These are phyloP conservation scores for Odontesthes bonariensis DNA, from an alignment of 2,113 vertebrate genomes.

Conservation along the genomic window DNA sequence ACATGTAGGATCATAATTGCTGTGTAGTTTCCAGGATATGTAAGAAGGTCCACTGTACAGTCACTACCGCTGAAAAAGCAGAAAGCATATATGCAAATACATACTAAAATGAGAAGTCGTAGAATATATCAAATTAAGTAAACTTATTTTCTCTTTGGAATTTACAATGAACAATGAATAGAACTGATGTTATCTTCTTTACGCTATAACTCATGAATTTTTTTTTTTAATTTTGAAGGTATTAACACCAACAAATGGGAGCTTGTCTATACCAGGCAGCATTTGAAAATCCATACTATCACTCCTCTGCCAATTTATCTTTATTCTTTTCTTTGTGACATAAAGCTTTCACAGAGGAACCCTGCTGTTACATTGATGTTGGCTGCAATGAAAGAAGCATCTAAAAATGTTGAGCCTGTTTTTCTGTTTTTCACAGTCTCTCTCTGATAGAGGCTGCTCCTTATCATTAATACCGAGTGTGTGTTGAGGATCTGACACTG, in stretches of 20 bases:
- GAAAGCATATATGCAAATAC: neutral
- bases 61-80: neutral
- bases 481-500: slow-evolving; percentile 30
- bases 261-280: neutral
- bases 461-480: slow-evolving; percentile 16
- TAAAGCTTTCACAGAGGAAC: slow-evolving; percentile 7
- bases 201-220: no score
- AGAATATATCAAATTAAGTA: neutral
- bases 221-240: no score
- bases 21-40: neutral
- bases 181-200: no score
- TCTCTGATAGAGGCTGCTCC: slow-evolving; percentile 7
- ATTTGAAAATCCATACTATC: neutral
- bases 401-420: slow-evolving; percentile 13
- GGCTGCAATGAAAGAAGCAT: slow-evolving; percentile 7
- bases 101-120: neutral
- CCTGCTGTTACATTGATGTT: slow-evolving; percentile 19
- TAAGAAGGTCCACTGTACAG: neutral
- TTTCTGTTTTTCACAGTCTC: neutral
- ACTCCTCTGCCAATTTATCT: slow-evolving; percentile 13
- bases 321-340: slow-evolving; percentile 4
- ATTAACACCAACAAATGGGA: neutral
- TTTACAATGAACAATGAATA: neutral
- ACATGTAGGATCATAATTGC: neutral
- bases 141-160: neutral